These are phyloP conservation scores for Phocoena phocoena DNA, from an alignment of 2,113 vertebrate species.

Conservation along the genomic window DNA sequence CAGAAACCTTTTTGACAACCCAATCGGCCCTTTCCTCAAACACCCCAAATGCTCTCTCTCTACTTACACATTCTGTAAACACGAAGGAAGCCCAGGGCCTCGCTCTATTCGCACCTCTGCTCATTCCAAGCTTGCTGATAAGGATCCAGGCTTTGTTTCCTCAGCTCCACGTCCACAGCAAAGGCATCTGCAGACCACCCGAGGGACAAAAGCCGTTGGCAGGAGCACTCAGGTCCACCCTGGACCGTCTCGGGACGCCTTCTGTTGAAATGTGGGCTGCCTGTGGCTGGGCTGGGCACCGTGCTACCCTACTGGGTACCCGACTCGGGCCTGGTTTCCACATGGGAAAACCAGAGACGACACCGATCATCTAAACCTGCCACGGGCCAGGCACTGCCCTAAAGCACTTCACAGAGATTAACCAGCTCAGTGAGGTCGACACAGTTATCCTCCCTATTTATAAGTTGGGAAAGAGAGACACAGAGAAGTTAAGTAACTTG, in stretches of 20 bases:
- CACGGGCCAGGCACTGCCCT: background rate
- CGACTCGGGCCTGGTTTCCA: background rate
- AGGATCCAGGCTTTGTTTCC: background rate
- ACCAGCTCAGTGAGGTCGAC: background rate
- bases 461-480: background rate
- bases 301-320: background rate
- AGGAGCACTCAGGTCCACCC: background rate
- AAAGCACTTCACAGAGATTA: background rate
- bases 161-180: background rate
- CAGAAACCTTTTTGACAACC: background rate
- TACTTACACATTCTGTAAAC: background rate
- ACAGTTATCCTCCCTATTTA: background rate
- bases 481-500: background rate
- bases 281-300: background rate
- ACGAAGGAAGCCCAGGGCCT: background rate
- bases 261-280: background rate
- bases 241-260: background rate
- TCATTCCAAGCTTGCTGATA: background rate
- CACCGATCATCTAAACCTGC: background rate
- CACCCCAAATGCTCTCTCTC: background rate
- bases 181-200: fast-evolving
- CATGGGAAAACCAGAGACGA: background rate
- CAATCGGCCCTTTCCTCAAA: background rate
- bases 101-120: background rate
- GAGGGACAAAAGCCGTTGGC: background rate